Conservation (phyloP, 2,113 vertebrate genomes). For the Gobius niger region DNA sequence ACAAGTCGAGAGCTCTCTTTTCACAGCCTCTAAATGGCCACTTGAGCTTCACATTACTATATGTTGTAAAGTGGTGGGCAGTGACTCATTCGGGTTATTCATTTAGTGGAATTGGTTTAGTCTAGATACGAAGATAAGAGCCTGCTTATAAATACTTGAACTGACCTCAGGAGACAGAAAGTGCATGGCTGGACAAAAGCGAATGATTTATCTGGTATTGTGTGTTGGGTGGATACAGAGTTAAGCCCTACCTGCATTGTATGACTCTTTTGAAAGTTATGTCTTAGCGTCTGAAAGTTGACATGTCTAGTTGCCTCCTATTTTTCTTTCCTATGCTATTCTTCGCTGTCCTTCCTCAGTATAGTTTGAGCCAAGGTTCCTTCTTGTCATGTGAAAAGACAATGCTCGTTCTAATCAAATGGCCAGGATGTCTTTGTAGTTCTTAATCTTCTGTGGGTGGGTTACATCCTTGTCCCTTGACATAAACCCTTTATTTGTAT, state of each 20-base stretch:
- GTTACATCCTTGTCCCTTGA: too few relatives aligned
- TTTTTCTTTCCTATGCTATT: constrained; percentile 26
- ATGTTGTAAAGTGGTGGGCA: constrained; percentile 7
- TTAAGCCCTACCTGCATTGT: neutral
- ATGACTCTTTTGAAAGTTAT: neutral
- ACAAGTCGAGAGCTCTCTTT: constrained; percentile 48
- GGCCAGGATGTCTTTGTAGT: too few relatives aligned
- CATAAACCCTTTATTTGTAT: too few relatives aligned
- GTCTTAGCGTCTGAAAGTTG: constrained; percentile 14
- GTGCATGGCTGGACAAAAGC: constrained; percentile 12
- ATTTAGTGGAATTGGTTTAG: constrained; percentile 19
- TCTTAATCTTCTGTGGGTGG: too few relatives aligned
- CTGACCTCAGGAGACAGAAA: constrained; percentile 21
- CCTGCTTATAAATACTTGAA: constrained; percentile 6
- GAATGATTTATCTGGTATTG: constrained; percentile 46
- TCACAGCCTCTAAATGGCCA: constrained; percentile 51
- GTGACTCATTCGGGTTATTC: constrained; percentile 45
- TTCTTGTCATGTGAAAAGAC: neutral
- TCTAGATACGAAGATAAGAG: constrained; percentile 39
- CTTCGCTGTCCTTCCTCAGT: neutral
- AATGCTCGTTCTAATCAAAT: neutral
- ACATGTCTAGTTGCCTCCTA: constrained; percentile 14
- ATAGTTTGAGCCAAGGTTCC: too few relatives aligned
- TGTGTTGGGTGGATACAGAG: constrained; percentile 5
- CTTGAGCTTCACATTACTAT: constrained; percentile 20